Conservation (phyloP, 2,797 vertebrate genomes). For the Rhabdomys pumilio region DNA sequence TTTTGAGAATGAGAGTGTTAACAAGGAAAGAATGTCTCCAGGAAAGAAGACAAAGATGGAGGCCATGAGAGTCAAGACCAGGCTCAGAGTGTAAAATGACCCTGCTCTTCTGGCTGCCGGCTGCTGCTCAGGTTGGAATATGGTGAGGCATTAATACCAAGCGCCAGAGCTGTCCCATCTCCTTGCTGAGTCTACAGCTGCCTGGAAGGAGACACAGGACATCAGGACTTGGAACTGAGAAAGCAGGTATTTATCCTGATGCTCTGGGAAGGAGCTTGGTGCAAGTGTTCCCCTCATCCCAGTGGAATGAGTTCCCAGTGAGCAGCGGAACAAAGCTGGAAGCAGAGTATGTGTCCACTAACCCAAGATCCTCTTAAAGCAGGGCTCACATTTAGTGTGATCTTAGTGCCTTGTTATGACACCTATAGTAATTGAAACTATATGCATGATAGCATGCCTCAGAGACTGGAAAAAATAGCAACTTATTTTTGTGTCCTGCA, state of each 20-base stretch:
- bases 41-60: neutral
- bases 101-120: neutral
- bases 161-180: neutral
- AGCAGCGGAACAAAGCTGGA: neutral
- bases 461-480: neutral
- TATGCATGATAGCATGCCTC: neutral
- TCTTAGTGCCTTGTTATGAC: neutral
- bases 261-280: neutral
- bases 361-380: neutral
- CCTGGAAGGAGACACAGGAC: neutral
- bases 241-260: neutral
- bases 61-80: no score
- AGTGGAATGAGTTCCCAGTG: neutral
- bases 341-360: neutral
- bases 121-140: neutral
- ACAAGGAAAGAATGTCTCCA: neutral
- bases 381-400: neutral
- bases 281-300: neutral
- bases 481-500: neutral
- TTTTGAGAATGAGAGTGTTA: neutral
- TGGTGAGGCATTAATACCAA: neutral
- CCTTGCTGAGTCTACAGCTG: neutral
- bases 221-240: neutral
- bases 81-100: neutral
- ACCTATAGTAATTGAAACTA: neutral